Evolutionary conservation across 2,888 invertebrate genomes (phyloP).

Genomic region (Lasioglossum villosulum): DNA sequence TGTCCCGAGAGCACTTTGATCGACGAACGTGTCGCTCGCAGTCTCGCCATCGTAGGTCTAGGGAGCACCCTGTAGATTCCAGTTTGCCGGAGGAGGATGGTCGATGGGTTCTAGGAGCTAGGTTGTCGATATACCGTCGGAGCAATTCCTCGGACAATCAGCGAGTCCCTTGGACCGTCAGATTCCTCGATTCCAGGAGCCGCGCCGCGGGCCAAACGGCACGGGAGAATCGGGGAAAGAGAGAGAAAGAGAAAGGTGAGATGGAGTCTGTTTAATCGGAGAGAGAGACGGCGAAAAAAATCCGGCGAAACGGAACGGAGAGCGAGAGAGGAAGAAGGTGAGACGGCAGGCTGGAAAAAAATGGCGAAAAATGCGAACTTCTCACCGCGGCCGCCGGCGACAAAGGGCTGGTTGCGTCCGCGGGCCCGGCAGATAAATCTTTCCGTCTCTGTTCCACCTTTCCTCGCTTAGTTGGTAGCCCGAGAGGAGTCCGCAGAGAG

Average conservation of each 20-base stretch:
- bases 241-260: background rate
- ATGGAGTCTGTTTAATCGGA: background rate
- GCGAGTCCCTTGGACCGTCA: background rate
- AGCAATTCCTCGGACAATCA: conserved; percentile 19
- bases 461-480: conserved; percentile 43
- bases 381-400: conserved; percentile 81
- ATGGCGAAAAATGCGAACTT: conserved; percentile 83
- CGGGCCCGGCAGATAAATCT: conserved; percentile 77
- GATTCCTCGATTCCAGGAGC: conserved; percentile 22
- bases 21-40: background rate
- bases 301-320: conserved; percentile 21
- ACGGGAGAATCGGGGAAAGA: background rate
- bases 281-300: conserved; percentile 27
- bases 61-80: background rate
- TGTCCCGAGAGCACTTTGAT: background rate
- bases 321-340: conserved; percentile 13
- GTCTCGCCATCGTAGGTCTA: background rate
- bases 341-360: conserved; percentile 72
- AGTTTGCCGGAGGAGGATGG: background rate
- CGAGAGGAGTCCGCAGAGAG: conserved; percentile 14
- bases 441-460: conserved; percentile 66
- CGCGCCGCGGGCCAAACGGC: background rate
- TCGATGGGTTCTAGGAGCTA: background rate
- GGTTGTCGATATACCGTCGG: background rate
- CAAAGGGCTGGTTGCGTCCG: conserved; percentile 78